phyloP scores from a whole-genome alignment of 2,888 invertebrate species.

The Mayetiola destructor region DNA sequence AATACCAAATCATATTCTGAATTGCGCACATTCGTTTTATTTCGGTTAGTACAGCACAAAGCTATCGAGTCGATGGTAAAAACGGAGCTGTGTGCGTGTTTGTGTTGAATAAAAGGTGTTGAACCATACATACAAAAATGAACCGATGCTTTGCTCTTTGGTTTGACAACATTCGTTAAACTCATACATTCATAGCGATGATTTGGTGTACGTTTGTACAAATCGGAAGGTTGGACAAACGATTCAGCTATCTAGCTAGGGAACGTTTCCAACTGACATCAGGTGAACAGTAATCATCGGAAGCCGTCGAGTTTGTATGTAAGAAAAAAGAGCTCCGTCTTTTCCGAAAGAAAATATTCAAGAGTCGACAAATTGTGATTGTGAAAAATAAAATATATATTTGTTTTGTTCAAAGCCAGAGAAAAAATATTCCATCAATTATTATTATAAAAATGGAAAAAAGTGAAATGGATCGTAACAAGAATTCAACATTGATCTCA shows the following conservation, averaged over 20 bases:
- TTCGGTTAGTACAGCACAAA: not conserved
- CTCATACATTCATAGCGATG: not conserved
- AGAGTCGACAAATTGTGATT: not conserved
- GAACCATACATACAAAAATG: not conserved
- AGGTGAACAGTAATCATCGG: constrained; percentile 8
- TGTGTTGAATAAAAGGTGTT: not conserved
- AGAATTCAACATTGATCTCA: not conserved
- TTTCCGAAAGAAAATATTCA: too few relatives aligned
- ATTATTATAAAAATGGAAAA: not conserved
- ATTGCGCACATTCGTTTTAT: too few relatives aligned
- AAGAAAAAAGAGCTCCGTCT: too few relatives aligned
- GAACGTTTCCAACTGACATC: not conserved
- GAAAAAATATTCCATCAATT: too few relatives aligned
- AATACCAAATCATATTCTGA: too few relatives aligned
- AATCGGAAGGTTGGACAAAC: not conserved
- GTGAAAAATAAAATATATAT: not conserved
- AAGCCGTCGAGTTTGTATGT: not conserved
- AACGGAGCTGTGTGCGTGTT: not conserved
- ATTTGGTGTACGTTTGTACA: not conserved
- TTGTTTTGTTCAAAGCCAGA: constrained; percentile 2
- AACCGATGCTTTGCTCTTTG: not conserved
- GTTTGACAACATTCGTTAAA: not conserved
- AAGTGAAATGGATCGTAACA: not conserved
- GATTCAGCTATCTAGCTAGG: not conserved
- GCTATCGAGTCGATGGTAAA: not conserved